Conservation (phyloP, 2,888 invertebrate genomes). For the Pantelozetes paolii region DNA sequence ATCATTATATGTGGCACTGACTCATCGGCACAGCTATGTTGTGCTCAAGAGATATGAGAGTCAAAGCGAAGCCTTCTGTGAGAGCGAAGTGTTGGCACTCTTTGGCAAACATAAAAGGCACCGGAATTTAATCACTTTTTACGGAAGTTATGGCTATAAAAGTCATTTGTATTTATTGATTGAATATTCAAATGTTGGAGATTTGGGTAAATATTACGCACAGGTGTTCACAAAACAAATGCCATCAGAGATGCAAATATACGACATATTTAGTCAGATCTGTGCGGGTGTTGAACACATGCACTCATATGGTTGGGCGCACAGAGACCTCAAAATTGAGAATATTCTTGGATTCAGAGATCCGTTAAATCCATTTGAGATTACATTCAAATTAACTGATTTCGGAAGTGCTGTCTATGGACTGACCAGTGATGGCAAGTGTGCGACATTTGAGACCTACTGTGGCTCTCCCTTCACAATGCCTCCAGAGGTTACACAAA, state of each 20-base stretch:
- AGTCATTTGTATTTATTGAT: background rate
- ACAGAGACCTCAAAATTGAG: slow-evolving; percentile 2
- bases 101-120: background rate
- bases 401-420: background rate
- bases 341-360: background rate
- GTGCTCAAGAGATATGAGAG: background rate
- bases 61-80: background rate
- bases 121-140: background rate
- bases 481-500: background rate
- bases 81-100: background rate
- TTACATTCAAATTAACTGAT: background rate
- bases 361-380: background rate
- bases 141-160: background rate
- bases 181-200: background rate
- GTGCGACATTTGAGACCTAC: background rate
- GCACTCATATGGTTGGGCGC: background rate
- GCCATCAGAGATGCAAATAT: background rate
- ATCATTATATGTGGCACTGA: slow-evolving; percentile 1
- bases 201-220: background rate
- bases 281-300: background rate
- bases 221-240: background rate
- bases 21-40: background rate
- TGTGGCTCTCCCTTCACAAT: background rate
- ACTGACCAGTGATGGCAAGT: background rate
- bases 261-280: background rate